Conservation (phyloP, 2,113 vertebrate species). For the Amazona guildingii region DNA sequence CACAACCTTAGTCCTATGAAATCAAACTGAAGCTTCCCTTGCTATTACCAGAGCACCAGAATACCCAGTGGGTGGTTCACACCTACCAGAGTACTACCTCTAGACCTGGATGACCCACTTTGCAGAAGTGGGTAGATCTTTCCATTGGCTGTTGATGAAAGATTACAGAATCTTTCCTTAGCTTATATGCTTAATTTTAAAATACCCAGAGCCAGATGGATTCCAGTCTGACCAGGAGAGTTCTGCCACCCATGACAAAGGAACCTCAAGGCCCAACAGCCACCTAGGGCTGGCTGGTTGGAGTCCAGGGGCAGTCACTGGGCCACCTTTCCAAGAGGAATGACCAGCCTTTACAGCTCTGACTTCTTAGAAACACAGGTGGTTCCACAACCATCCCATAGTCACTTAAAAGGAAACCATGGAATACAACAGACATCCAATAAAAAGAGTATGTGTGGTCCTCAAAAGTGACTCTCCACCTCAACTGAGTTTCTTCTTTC, state of each 20-base stretch:
- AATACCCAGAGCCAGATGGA: background rate
- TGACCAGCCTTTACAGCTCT: background rate
- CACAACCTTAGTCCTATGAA: background rate
- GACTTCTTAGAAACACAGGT: background rate
- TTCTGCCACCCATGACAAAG: background rate
- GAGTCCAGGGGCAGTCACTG: background rate
- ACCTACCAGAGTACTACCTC: rapidly evolving
- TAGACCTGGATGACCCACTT: background rate
- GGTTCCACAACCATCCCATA: background rate
- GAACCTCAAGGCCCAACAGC: background rate
- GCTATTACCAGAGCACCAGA: background rate
- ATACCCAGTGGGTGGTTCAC: background rate
- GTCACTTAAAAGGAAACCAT: background rate
- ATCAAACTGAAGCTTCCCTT: background rate
- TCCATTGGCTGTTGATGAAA: rapidly evolving
- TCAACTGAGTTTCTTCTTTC: background rate
- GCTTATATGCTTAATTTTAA: background rate
- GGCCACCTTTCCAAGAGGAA: background rate
- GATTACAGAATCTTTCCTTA: background rate
- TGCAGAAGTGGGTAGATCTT: background rate
- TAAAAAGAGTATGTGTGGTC: background rate
- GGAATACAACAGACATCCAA: background rate
- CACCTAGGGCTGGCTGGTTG: background rate
- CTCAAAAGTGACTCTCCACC: background rate
- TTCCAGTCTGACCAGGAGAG: background rate